A percentile compares a stretch with the other conserved stretches of the same genome.
phyloP scores from a whole-genome alignment of 1,140 invertebrate genomes.

The Psilanteris sp. region DNA sequence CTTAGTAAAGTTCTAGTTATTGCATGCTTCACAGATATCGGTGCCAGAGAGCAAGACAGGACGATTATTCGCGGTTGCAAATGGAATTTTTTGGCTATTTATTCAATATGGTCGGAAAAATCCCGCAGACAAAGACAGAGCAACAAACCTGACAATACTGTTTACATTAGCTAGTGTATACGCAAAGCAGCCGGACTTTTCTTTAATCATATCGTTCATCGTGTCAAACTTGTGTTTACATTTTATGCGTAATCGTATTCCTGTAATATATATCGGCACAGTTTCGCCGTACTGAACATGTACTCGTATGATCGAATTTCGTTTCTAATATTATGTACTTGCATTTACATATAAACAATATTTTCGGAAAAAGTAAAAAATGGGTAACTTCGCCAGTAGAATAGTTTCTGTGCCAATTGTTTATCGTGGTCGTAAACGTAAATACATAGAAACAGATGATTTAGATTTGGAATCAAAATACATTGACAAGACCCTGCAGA shows the following conservation, averaged over 20 bases:
- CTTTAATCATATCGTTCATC: no score
- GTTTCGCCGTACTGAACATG: no score
- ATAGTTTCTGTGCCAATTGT: constrained; percentile 75
- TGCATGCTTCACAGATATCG: no score
- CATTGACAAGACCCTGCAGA: constrained; percentile 77
- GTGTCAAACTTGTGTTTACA: constrained; percentile 32
- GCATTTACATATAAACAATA: constrained; percentile 1
- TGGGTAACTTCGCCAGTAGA: constrained; percentile 75
- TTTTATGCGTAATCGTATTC: background rate
- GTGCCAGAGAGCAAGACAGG: no score
- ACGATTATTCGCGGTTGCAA: no score
- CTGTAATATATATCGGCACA: background rate
- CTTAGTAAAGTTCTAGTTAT: no score
- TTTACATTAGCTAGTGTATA: no score
- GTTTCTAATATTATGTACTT: constrained; percentile 13
- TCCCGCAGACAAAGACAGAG: no score
- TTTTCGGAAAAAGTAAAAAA: constrained; percentile 56
- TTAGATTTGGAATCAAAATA: constrained; percentile 74
- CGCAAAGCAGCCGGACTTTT: no score
- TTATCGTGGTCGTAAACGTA: constrained; percentile 75
- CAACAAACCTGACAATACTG: no score
- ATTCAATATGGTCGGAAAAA: no score
- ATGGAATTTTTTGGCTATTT: no score
- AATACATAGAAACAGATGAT: constrained; percentile 76
- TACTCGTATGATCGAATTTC: background rate